Evolutionary conservation across 2,113 vertebrate genomes (phyloP), one percentile per base, ranked within the genome.

Genomic region (Neoarius graeffei): DNA sequence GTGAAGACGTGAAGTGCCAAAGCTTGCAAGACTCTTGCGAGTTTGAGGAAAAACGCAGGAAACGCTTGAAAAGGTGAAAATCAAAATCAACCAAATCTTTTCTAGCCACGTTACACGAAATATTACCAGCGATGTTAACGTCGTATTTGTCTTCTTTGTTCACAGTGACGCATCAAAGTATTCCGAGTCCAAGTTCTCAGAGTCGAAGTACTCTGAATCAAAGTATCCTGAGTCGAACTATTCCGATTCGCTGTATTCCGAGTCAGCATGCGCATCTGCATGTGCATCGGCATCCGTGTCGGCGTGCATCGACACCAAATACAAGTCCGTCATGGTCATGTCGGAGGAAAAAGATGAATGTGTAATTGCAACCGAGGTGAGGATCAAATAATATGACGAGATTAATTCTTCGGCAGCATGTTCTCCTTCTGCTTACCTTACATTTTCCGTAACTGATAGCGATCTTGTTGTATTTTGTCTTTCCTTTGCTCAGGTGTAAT

Each of bases 291-390:
- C 90, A 48, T 89, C 90, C 85, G 92, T 93, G 94, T 97, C 97
- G 76, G 95, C 93, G 95, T 97, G 89, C 94, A 97, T 96, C 93
- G 98, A 98, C 95, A 98, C 97, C 88, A 99, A 99, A 95, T 99
- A 99, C 96, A 98, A 99, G 97, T 99, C 98, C 87, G 98, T 99
- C 94, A 99, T 97, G 93, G 98, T 99, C 93, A 97, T 99, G 95
- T 99, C 97, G 73, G 97, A 98, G 93, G 97, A 97, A 90, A 98
- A 98, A 94, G 97, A 99, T 0, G 98, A 99, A 95, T 99, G 98
- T 93, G 97, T 99, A 94, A 98, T 99, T 92, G 98, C 98, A 94
- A 99, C 98, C 79, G 98, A 99, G 98, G 98, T 99, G 91, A 94
- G 97, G 95, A 88, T 67, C 20, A 56, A 59, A 30, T 27, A 77